Conservation (phyloP, 1,140 invertebrate genomes). For the Drosophila mauritiana region DNA sequence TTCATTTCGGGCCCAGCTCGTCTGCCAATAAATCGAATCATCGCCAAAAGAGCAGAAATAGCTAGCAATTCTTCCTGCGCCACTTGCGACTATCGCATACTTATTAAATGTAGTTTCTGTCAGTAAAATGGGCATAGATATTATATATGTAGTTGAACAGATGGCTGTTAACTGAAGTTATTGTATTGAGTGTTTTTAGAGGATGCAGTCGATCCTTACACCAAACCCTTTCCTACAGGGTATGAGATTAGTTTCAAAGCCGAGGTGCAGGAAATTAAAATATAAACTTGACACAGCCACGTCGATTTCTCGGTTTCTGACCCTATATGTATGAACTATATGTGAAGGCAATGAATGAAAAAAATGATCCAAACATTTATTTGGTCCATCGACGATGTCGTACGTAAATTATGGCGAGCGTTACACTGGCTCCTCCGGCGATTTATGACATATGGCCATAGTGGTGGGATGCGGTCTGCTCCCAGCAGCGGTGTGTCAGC, state of each 20-base stretch:
- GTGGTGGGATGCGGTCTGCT: conserved; percentile 50
- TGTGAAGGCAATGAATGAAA: not conserved
- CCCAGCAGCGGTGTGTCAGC: conserved; percentile 40
- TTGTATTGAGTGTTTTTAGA: too few species aligned
- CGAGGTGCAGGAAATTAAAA: conserved; percentile 69
- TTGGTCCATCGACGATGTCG: conserved; percentile 61
- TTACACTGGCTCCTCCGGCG: conserved; percentile 33
- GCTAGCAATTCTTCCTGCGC: not conserved
- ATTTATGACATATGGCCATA: conserved; percentile 73
- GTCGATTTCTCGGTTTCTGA: conserved; percentile 34
- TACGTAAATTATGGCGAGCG: conserved; percentile 64
- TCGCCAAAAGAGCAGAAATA: conserved; percentile 9
- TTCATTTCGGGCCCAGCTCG: conserved; percentile 60
- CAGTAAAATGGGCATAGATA: too few species aligned
- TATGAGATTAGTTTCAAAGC: too few species aligned
- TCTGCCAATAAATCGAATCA: conserved; percentile 77
- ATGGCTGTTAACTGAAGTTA: too few species aligned
- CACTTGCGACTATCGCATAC: conserved; percentile 8
- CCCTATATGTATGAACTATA: not conserved
- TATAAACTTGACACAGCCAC: conserved; percentile 51
- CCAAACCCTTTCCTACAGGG: too few species aligned
- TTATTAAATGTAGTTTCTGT: not conserved
- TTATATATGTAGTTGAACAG: too few species aligned
- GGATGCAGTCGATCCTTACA: too few species aligned
- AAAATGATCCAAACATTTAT: conserved; percentile 74